Conservation (phyloP, 2,888 invertebrate species). For the Spodoptera littoralis region DNA sequence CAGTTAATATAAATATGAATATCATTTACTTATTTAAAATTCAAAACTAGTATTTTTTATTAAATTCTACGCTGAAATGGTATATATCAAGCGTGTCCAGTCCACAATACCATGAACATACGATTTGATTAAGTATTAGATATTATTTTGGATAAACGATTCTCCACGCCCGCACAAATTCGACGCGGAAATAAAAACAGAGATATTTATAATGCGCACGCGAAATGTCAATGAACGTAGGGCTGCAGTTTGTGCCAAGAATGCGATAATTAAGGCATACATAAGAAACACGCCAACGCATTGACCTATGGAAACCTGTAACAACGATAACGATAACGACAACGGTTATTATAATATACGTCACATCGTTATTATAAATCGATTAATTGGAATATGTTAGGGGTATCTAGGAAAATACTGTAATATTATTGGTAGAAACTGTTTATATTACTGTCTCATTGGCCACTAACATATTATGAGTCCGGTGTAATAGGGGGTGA, state of each 20-base stretch:
- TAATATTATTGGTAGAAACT: neutral
- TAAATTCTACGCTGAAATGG: neutral
- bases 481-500: too few species aligned
- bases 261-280: slow-evolving; percentile 49
- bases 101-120: slow-evolving; percentile 13
- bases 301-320: slow-evolving; percentile 30
- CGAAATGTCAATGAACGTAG: slow-evolving; percentile 68
- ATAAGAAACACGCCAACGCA: slow-evolving; percentile 43
- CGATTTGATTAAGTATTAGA: slow-evolving; percentile 14
- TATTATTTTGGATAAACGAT: slow-evolving; percentile 45
- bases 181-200: slow-evolving; percentile 55
- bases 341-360: too few species aligned
- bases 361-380: slow-evolving; percentile 11
- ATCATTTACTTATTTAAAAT: neutral
- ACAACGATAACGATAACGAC: neutral
- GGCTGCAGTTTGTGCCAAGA: slow-evolving; percentile 58
- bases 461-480: too few species aligned
- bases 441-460: too few species aligned
- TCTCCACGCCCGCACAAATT: slow-evolving; percentile 14
- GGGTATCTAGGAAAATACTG: slow-evolving; percentile 4
- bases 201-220: slow-evolving; percentile 53
- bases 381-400: neutral
- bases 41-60: neutral
- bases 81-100: neutral
- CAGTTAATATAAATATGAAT: too few species aligned